Percentiles rank a stretch among this genome's conserved stretches.
These are phyloP conservation scores for Scaptomyza flava DNA, from an alignment of 2,888 invertebrate genomes.

Conservation along the genomic window DNA sequence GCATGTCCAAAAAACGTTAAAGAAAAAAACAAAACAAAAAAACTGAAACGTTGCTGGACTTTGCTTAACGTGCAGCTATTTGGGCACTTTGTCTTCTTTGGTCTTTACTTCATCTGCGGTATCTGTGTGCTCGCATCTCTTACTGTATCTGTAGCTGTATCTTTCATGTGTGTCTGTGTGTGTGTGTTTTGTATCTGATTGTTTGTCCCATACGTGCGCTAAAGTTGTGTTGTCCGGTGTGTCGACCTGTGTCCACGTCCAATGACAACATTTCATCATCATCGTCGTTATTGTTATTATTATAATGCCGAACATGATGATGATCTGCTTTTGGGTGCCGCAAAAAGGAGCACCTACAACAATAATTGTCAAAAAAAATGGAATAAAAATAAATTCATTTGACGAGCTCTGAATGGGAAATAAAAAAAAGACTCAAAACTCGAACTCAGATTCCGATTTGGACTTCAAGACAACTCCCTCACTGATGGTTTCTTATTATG, in stretches of 20 bases:
- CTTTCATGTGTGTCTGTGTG: slow-evolving; percentile 30
- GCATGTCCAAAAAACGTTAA: slow-evolving; percentile 70
- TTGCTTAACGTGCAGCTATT: slow-evolving; percentile 61
- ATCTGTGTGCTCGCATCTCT: slow-evolving; percentile 55
- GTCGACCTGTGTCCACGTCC: slow-evolving; percentile 75
- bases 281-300: slow-evolving; percentile 46
- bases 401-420: slow-evolving; percentile 64
- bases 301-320: slow-evolving; percentile 19
- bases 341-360: slow-evolving; percentile 71
- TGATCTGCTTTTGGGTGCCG: slow-evolving; percentile 39
- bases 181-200: slow-evolving; percentile 35
- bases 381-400: slow-evolving; percentile 42
- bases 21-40: background rate
- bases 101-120: slow-evolving; percentile 35
- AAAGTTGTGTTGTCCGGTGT: slow-evolving; percentile 49
- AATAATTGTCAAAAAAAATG: slow-evolving; percentile 72
- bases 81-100: slow-evolving; percentile 55
- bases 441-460: slow-evolving; percentile 17
- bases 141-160: slow-evolving; percentile 37
- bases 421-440: background rate
- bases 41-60: slow-evolving; percentile 44
- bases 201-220: slow-evolving; percentile 56
- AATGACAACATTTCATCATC: slow-evolving; percentile 75
- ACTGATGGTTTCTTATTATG: slow-evolving; percentile 49
- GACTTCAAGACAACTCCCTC: slow-evolving; percentile 33